Evolutionary conservation across 2,113 vertebrate genomes (phyloP).

Genomic region (Lontra canadensis): DNA sequence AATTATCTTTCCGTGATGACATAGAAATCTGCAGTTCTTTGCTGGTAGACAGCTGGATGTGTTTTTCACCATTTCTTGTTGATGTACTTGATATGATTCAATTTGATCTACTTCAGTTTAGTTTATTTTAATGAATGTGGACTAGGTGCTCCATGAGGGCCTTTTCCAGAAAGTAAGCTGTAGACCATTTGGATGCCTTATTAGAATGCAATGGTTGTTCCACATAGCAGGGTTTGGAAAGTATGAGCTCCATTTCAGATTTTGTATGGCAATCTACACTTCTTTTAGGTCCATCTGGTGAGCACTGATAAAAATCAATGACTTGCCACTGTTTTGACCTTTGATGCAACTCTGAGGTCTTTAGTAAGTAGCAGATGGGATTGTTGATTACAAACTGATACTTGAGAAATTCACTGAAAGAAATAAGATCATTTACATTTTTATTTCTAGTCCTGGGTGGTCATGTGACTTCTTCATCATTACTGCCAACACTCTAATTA

Average conservation of each 20-base stretch:
- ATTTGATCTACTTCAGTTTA: background rate
- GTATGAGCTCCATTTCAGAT: background rate
- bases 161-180: background rate
- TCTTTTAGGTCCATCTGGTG: background rate
- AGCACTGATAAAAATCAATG: background rate
- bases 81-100: background rate
- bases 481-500: slow-evolving; percentile 21
- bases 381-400: background rate
- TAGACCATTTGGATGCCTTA: background rate
- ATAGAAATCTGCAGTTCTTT: background rate
- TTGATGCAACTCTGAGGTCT: background rate
- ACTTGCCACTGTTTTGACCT: background rate
- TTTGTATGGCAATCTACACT: background rate
- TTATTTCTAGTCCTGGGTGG: slow-evolving; percentile 22
- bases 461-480: background rate
- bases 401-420: background rate
- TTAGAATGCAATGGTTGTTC: background rate
- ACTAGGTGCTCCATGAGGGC: background rate
- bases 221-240: background rate
- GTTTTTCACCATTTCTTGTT: background rate
- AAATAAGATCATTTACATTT: background rate
- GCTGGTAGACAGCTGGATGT: background rate
- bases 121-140: background rate
- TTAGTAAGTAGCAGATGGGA: background rate
- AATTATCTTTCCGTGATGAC: background rate